These are phyloP conservation scores for Picus viridis DNA, from an alignment of 2,797 vertebrate genomes.

Conservation along the genomic window DNA sequence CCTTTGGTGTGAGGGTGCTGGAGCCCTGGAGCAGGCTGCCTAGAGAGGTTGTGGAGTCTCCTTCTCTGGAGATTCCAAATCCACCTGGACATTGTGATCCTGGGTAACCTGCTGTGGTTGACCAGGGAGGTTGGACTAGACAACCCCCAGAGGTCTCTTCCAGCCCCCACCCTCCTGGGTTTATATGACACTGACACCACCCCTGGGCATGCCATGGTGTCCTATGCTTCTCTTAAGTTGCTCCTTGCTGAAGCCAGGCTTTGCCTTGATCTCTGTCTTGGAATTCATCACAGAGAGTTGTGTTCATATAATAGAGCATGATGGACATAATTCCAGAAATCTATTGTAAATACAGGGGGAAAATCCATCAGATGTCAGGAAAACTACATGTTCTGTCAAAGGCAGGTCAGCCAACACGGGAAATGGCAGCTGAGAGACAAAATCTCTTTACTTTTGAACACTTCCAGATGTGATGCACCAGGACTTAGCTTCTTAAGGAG, in stretches of 20 bases:
- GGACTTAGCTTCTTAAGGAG: background rate
- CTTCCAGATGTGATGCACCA: background rate
- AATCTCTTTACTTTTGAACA: background rate
- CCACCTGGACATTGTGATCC: too few species aligned
- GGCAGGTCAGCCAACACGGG: background rate
- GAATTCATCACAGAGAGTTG: background rate
- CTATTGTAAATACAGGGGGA: background rate
- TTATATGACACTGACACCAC: background rate
- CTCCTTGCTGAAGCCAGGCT: background rate
- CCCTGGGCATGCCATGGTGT: background rate
- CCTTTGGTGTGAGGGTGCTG: too few species aligned
- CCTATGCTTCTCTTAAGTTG: background rate
- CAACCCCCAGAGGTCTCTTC: too few species aligned
- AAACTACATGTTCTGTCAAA: background rate
- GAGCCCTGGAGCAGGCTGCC: too few species aligned
- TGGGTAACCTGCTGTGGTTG: too few species aligned
- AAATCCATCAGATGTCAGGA: background rate
- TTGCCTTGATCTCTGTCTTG: background rate
- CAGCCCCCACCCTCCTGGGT: too few species aligned
- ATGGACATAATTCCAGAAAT: background rate
- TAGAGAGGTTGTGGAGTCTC: too few species aligned
- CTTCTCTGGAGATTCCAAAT: too few species aligned
- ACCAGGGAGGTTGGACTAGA: too few species aligned
- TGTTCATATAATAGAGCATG: background rate
- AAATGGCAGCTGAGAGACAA: background rate